Evolutionary conservation across 2,888 invertebrate species (phyloP).

Genomic region (Drosophila colorata): DNA sequence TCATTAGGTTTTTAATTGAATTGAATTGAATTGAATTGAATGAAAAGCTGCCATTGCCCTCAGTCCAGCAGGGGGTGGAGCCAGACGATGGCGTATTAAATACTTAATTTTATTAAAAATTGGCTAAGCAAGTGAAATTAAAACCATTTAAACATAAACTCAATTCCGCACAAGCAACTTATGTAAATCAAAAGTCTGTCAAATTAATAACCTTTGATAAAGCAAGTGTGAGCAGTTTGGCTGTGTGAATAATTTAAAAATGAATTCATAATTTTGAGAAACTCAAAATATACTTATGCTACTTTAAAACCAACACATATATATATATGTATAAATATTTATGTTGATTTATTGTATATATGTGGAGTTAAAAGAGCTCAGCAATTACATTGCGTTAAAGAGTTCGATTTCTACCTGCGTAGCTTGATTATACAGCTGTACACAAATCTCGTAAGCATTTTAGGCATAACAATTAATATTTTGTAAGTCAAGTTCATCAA

Average conservation of each 20-base stretch:
- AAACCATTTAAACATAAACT: not conserved
- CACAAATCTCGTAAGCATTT: not conserved
- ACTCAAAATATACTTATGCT: no score
- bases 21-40: constrained; percentile 19
- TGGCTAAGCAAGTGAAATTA: constrained; percentile 1
- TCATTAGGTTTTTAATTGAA: constrained; percentile 31
- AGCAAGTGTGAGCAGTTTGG: no score
- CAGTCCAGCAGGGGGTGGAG: not conserved
- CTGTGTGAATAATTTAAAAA: no score
- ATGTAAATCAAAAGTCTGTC: not conserved
- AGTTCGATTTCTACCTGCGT: no score
- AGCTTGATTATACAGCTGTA: no score
- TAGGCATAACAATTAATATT: not conserved
- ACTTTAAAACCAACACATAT: no score
- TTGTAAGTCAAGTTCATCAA: not conserved
- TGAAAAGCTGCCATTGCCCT: not conserved
- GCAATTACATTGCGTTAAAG: no score
- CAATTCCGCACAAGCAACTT: not conserved
- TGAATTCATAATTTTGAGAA: no score
- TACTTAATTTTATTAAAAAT: not conserved
- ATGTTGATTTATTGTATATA: no score
- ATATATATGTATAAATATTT: no score
- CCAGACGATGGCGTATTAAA: not conserved
- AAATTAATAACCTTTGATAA: not conserved
- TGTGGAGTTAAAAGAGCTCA: no score